Conservation (phyloP, 2,797 vertebrate species). For the Lycodopsis pacificus region DNA sequence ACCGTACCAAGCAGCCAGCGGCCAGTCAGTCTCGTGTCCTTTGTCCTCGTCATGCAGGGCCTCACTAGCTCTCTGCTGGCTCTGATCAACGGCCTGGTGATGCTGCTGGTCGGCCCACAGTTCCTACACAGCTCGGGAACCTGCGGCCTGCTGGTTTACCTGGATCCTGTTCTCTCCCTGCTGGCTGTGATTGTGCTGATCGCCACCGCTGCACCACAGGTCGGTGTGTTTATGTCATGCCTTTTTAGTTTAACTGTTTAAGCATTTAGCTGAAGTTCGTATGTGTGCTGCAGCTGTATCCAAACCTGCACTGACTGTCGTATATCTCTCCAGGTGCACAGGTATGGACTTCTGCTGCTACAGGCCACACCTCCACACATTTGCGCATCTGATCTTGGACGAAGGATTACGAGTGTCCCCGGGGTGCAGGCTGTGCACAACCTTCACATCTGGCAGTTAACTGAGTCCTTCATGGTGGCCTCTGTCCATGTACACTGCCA, state of each 20-base stretch:
- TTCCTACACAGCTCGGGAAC: constrained; percentile 43
- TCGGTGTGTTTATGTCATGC: constrained; percentile 34
- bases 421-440: constrained; percentile 83
- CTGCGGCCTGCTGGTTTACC: constrained; percentile 69
- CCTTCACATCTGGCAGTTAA: constrained; percentile 85
- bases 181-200: constrained; percentile 72
- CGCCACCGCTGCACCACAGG: constrained; percentile 63
- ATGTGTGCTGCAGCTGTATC: not conserved
- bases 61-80: constrained; percentile 72
- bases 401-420: constrained; percentile 67
- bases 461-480: constrained; percentile 72
- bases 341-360: constrained; percentile 78
- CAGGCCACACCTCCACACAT: constrained; percentile 77
- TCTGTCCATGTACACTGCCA: constrained; percentile 83
- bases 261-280: not conserved
- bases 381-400: constrained; percentile 62
- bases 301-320: not conserved
- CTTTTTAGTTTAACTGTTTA: not conserved
- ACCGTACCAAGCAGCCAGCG: not conserved
- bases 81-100: constrained; percentile 71
- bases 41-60: constrained; percentile 44
- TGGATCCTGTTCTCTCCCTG: constrained; percentile 79
- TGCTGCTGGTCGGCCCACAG: constrained; percentile 57
- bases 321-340: constrained; percentile 61
- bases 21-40: not conserved